Conservation (phyloP, 2,113 vertebrate genomes). For the Grantiella picta region DNA sequence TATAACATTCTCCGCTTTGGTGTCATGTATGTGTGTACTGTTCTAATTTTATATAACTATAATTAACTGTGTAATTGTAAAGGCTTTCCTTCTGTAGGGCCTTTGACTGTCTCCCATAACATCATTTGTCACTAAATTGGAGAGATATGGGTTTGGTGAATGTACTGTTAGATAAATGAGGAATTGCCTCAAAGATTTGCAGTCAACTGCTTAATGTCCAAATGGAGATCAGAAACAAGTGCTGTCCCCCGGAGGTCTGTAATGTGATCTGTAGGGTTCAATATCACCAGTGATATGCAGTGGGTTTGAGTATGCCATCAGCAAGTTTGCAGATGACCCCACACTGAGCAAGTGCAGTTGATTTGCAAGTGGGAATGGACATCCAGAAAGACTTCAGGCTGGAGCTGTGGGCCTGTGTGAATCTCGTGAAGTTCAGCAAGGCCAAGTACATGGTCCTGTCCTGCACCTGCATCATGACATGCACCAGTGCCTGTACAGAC, state of each 20-base stretch:
- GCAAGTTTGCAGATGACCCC: not conserved
- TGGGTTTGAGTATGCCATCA: not conserved
- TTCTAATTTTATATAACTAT: not conserved
- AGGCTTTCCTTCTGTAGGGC: not conserved
- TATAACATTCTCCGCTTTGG: not conserved
- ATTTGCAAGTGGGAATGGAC: not conserved
- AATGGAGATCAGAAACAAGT: not conserved
- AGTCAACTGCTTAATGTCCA: not conserved
- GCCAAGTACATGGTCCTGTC: not conserved
- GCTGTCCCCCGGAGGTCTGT: not conserved
- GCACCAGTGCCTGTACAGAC: not conserved
- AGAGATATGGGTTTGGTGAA: not conserved
- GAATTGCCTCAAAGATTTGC: not conserved
- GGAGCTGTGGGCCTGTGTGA: too few relatives aligned
- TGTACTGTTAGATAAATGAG: not conserved
- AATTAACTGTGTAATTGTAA: not conserved
- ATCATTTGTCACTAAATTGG: not conserved
- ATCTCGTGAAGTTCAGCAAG: not conserved
- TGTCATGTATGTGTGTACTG: not conserved
- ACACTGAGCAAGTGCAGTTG: fast-evolving
- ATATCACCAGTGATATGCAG: fast-evolving
- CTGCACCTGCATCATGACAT: not conserved
- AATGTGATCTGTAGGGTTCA: not conserved
- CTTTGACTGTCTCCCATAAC: not conserved
- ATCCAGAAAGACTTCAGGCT: not conserved